phyloP scores from a whole-genome alignment of 2,888 invertebrate species.

The Cephus runcator region DNA sequence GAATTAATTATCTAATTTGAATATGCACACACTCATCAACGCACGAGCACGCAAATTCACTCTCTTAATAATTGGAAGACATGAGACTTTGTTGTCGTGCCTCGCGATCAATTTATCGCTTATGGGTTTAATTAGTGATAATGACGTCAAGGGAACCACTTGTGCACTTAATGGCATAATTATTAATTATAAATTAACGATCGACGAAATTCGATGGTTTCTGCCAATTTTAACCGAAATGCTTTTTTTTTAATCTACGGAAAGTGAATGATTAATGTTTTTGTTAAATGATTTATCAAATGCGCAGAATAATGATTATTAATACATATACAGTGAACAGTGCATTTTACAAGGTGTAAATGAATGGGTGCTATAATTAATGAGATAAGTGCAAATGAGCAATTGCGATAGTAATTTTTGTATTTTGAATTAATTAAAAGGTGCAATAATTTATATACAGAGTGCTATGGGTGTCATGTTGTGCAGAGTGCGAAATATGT shows the following conservation, averaged over 20 bases:
- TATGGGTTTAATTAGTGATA: background rate
- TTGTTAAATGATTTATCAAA: background rate
- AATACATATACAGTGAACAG: background rate
- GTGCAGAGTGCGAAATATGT: background rate
- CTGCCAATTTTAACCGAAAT: background rate
- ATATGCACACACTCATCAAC: slow-evolving; percentile 13
- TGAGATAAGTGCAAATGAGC: background rate
- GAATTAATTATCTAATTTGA: background rate
- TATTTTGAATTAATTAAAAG: background rate
- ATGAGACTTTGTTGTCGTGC: slow-evolving; percentile 55
- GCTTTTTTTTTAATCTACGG: background rate
- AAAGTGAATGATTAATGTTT: background rate
- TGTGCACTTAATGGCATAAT: background rate
- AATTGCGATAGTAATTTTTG: background rate
- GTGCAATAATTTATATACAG: background rate
- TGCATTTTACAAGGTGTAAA: background rate
- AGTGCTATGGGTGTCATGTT: background rate
- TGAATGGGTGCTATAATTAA: background rate
- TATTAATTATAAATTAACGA: background rate
- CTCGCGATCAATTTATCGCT: background rate
- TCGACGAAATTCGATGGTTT: background rate
- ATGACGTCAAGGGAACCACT: background rate
- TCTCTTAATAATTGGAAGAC: slow-evolving; percentile 55
- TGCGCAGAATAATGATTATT: background rate
- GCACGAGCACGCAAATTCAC: slow-evolving; percentile 27